phyloP scores from a whole-genome alignment of 2,888 invertebrate species.

The Chirona hameri region DNA sequence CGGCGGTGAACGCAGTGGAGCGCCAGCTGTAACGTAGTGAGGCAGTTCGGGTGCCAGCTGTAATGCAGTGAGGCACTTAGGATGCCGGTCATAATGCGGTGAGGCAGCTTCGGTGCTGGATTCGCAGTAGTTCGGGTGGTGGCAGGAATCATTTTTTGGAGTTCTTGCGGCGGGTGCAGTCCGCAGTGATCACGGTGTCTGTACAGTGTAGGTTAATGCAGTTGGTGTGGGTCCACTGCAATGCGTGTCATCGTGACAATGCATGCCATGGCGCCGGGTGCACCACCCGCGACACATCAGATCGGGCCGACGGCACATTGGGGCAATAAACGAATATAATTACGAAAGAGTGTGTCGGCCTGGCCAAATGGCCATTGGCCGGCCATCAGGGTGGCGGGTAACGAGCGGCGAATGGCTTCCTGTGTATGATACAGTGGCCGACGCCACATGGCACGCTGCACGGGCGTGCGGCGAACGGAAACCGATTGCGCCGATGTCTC shows the following conservation, averaged over 20 bases:
- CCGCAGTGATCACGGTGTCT: too few relatives aligned
- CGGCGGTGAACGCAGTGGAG: neutral
- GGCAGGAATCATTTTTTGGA: too few relatives aligned
- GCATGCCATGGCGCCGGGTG: too few relatives aligned
- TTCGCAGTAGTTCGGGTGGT: too few relatives aligned
- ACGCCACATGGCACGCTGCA: neutral
- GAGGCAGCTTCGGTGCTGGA: too few relatives aligned
- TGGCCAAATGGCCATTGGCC: neutral
- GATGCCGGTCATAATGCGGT: too few relatives aligned
- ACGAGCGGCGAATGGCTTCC: neutral
- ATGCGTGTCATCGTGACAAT: neutral
- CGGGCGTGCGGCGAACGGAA: neutral
- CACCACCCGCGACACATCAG: too few relatives aligned
- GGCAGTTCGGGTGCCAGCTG: neutral
- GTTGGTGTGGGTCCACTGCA: neutral
- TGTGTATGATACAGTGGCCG: neutral
- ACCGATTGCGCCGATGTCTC: neutral
- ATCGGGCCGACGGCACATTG: neutral
- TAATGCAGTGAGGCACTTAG: too few relatives aligned
- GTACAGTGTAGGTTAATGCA: too few relatives aligned
- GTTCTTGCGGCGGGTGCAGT: too few relatives aligned
- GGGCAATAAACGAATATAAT: slow-evolving; percentile 3
- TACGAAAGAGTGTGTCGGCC: neutral
- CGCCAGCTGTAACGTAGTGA: neutral
- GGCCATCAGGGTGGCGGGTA: neutral